These are phyloP conservation scores for Bombus superbus DNA, from an alignment of 1,140 invertebrate genomes.

Conservation along the genomic window DNA sequence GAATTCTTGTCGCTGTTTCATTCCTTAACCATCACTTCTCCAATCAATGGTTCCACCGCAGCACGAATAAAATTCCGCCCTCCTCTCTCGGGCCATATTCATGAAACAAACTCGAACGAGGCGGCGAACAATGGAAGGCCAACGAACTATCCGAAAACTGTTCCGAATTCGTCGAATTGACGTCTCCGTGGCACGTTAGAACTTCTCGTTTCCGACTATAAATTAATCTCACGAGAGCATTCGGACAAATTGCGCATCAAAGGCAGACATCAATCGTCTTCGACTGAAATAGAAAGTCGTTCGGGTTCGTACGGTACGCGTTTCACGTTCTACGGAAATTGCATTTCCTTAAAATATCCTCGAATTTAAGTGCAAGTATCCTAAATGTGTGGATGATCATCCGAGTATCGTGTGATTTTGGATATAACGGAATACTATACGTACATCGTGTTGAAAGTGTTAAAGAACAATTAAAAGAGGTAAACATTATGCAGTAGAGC, in stretches of 20 bases:
- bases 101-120: background rate
- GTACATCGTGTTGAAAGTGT: no score
- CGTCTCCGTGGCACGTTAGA: background rate
- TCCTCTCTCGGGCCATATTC: background rate
- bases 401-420: background rate
- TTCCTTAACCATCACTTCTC: background rate
- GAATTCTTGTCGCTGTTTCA: background rate
- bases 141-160: slow-evolving; percentile 23
- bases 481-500: no score
- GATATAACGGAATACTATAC: no score
- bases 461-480: no score
- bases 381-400: no score
- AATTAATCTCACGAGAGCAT: slow-evolving; percentile 32
- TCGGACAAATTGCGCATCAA: background rate
- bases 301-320: background rate
- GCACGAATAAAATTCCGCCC: background rate
- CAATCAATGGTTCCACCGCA: background rate
- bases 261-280: slow-evolving; percentile 16
- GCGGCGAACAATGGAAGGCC: slow-evolving; percentile 6
- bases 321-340: background rate
- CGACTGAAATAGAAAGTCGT: background rate
- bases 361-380: background rate
- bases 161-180: slow-evolving; percentile 4
- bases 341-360: background rate
- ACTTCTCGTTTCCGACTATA: background rate